Evolutionary conservation across 1,140 invertebrate species (phyloP), one percentile per base, ranked within the genome.

Genomic region (Acyrthosiphon pisum): DNA sequence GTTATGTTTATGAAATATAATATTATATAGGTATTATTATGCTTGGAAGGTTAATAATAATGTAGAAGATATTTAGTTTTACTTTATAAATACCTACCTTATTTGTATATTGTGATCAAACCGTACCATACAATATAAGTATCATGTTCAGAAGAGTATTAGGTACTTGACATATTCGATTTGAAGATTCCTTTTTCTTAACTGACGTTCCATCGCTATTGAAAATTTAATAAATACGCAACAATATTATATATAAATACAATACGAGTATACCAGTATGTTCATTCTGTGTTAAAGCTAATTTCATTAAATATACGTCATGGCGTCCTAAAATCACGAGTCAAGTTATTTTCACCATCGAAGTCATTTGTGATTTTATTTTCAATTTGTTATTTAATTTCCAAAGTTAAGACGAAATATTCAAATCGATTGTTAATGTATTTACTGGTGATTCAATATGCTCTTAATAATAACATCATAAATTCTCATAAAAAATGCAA

Each of bases 351-450:
- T 76, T 6, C n/a, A 18, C 18, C 14, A 76, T 76, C 30, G 1
- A 76, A 76, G n/a, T 76, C 6, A 6, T 76, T n/a, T 18, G 60
- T n/a, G 60, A 76, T 76, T 68, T 76, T n/a, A n/a, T 76, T 76
- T 76, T 76, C n/a, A 76, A n/a, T 76, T 35, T 76, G 14, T 76
- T n/a, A n/a, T 76, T 76, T 76, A 76, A n/a, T 76, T 76, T 76
- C n/a, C 60, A 76, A 4, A n/a, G n/a, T 76, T n/a, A n/a, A 68
- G 30, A n/a, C 60, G 30, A n/a, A 14, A 76, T 76, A 6, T 76
- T 76, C 30, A n/a, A 76, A n/a, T 76, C 30, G 60, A 76, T 18
- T 6, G n/a, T n/a, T n/a, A 76, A 76, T n/a, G 56, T 14, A 60
- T 60, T 60, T 60, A 1, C 56, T 30, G 60, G 60, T n/a, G 60